phyloP scores from a whole-genome alignment of 2,113 vertebrate genomes.

The Carassius carassius region DNA sequence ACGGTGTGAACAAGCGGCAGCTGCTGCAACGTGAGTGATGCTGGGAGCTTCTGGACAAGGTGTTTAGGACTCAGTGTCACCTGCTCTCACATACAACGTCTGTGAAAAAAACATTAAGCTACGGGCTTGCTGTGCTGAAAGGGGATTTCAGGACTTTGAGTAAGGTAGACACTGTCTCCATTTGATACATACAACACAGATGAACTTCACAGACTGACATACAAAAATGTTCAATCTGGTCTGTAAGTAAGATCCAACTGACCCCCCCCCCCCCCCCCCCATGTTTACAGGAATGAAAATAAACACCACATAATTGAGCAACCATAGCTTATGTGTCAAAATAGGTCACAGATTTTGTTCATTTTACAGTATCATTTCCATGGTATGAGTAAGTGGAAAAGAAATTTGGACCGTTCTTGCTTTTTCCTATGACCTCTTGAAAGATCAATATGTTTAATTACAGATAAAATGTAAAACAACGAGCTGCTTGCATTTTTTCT shows the following conservation, averaged over 20 bases:
- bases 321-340: slow-evolving; percentile 53
- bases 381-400: slow-evolving; percentile 45
- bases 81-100: neutral
- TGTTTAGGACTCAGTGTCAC: slow-evolving; percentile 61
- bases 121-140: neutral
- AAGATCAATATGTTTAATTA: slow-evolving; percentile 67
- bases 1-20: slow-evolving; percentile 71
- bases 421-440: slow-evolving; percentile 29
- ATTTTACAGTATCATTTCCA: slow-evolving; percentile 30
- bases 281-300: slow-evolving; percentile 61
- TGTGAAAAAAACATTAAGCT: slow-evolving; percentile 46
- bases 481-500: slow-evolving; percentile 35
- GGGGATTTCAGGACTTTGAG: slow-evolving; percentile 55
- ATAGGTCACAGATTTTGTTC: slow-evolving; percentile 55
- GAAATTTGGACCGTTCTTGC: slow-evolving; percentile 51
- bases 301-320: slow-evolving; percentile 57
- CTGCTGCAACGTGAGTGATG: slow-evolving; percentile 65
- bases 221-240: slow-evolving; percentile 24
- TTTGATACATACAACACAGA: slow-evolving; percentile 21
- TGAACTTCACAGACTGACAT: neutral
- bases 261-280: slow-evolving; percentile 18
- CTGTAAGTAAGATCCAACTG: slow-evolving; percentile 51
- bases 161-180: slow-evolving; percentile 25
- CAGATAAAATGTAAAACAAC: slow-evolving; percentile 59
- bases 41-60: slow-evolving; percentile 59